These are phyloP conservation scores for Diarsia brunnea DNA, from an alignment of 2,888 invertebrate genomes.

Conservation along the genomic window DNA sequence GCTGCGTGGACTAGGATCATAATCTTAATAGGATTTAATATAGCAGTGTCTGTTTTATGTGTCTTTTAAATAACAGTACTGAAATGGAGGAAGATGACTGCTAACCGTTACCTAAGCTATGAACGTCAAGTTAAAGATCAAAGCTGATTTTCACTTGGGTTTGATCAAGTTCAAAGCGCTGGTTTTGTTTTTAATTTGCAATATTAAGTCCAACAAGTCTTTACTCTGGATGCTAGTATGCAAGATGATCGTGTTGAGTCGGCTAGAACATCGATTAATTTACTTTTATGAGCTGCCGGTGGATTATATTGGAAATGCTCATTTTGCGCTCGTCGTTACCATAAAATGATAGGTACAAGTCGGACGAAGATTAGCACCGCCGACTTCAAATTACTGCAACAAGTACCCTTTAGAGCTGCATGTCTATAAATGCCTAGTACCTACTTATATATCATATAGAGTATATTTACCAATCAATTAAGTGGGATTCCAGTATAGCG, in stretches of 20 bases:
- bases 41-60: slow-evolving; percentile 6
- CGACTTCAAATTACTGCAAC: slow-evolving; percentile 12
- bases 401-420: slow-evolving; percentile 13
- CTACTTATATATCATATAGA: slow-evolving; percentile 1
- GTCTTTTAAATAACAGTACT: slow-evolving; percentile 18
- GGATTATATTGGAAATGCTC: slow-evolving; percentile 72
- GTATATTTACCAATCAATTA: slow-evolving; percentile 60
- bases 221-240: slow-evolving; percentile 20
- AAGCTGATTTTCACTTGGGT: slow-evolving; percentile 43
- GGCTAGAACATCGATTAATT: slow-evolving; percentile 70
- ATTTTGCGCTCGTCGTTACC: slow-evolving; percentile 14
- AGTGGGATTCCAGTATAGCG: slow-evolving; percentile 58
- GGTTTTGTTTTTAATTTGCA: slow-evolving; percentile 47
- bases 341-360: slow-evolving; percentile 18
- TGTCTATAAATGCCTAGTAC: slow-evolving; percentile 8
- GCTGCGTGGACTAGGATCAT: slow-evolving; percentile 17
- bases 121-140: slow-evolving; percentile 48
- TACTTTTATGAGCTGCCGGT: slow-evolving; percentile 75
- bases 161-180: slow-evolving; percentile 46
- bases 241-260: slow-evolving; percentile 41
- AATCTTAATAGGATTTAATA: slow-evolving; percentile 35
- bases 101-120: neutral
- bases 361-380: slow-evolving; percentile 12
- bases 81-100: slow-evolving; percentile 5
- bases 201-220: slow-evolving; percentile 22